These are phyloP conservation scores for Dipodomys merriami DNA, from an alignment of 2,113 vertebrate genomes.

Conservation along the genomic window DNA sequence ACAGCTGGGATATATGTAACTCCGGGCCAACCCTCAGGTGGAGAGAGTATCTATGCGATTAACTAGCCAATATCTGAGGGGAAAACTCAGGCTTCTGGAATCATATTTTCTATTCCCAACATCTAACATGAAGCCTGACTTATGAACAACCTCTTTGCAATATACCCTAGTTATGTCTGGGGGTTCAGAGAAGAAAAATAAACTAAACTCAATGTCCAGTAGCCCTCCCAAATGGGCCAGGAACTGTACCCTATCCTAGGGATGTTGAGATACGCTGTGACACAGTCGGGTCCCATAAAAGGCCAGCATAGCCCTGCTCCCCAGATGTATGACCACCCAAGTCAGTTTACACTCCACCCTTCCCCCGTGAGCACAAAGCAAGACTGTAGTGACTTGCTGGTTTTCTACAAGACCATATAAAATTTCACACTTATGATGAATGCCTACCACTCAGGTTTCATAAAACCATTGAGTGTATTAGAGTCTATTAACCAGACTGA, in stretches of 20 bases:
- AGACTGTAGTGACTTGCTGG: not conserved
- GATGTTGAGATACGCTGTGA: rapidly evolving
- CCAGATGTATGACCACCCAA: not conserved
- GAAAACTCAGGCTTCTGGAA: not conserved
- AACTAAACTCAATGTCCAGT: not conserved
- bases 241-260: rapidly evolving
- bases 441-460: conserved; percentile 79
- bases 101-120: not conserved
- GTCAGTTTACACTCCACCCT: not conserved
- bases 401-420: conserved; percentile 61
- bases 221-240: not conserved
- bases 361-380: conserved; percentile 1
- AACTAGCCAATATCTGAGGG: not conserved
- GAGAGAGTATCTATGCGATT: not conserved
- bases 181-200: not conserved
- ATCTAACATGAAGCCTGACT: not conserved
- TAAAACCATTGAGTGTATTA: conserved; percentile 88
- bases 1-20: not conserved
- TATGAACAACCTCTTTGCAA: not conserved
- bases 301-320: rapidly evolving
- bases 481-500: conserved; percentile 89
- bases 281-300: not conserved
- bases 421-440: conserved; percentile 73
- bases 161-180: too few relatives aligned
- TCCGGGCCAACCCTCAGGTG: not conserved